A percentile compares a stretch with the other conserved stretches of the same genome.
phyloP scores from a whole-genome alignment of 2,888 invertebrate species.

The Apomyelois bistriatella region DNA sequence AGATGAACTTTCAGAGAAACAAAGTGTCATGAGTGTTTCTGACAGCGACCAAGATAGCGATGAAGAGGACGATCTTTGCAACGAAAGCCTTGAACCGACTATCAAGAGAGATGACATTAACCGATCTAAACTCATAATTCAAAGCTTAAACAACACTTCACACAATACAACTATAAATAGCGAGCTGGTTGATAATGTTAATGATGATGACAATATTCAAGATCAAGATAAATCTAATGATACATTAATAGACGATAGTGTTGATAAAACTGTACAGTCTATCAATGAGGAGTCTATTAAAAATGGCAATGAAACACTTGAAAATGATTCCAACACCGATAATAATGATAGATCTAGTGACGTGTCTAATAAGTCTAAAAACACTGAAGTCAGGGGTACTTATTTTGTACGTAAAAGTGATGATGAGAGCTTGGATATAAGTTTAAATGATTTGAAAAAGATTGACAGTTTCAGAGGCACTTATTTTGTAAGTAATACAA shows the following conservation, averaged over 20 bases:
- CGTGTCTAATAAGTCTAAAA: not conserved
- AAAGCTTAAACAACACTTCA: slow-evolving; percentile 22
- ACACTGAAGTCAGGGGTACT: slow-evolving; percentile 22
- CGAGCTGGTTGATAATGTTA: slow-evolving; percentile 24
- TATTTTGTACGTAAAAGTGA: slow-evolving; percentile 27
- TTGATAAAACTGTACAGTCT: slow-evolving; percentile 17
- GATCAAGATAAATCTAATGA: slow-evolving; percentile 35
- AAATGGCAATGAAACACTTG: slow-evolving; percentile 13
- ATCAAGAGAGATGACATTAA: slow-evolving; percentile 52
- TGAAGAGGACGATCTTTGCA: slow-evolving; percentile 41
- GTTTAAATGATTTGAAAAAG: slow-evolving; percentile 16
- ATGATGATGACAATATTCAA: slow-evolving; percentile 29
- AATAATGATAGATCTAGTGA: not conserved
- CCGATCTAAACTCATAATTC: slow-evolving; percentile 33
- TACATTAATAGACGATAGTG: slow-evolving; percentile 30
- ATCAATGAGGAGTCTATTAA: slow-evolving; percentile 13
- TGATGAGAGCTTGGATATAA: slow-evolving; percentile 15
- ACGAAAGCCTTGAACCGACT: slow-evolving; percentile 59
- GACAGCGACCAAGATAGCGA: slow-evolving; percentile 48
- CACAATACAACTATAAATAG: slow-evolving; percentile 17
- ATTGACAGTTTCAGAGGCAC: slow-evolving; percentile 29
- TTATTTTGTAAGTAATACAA: slow-evolving; percentile 30
- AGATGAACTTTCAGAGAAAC: slow-evolving; percentile 23
- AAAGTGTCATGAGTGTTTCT: slow-evolving; percentile 35
- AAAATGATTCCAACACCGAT: not conserved